A percentile compares a stretch with the other conserved stretches of the same genome.
Conservation (phyloP, 2,797 vertebrate species). For the Pipistrellus pipistrellus region DNA sequence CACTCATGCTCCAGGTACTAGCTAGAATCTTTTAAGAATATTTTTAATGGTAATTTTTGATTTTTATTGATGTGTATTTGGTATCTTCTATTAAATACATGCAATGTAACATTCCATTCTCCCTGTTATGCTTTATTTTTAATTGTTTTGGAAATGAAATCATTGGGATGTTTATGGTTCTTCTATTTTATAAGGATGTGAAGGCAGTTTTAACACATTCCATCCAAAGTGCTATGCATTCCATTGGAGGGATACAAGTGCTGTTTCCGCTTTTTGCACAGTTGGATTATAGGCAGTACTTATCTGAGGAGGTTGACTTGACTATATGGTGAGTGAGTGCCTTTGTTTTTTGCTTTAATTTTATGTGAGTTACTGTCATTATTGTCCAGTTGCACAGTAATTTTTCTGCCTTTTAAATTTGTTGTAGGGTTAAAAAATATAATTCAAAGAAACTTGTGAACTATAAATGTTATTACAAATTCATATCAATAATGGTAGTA, state of each 20-base stretch:
- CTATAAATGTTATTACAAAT: slow-evolving; percentile 5
- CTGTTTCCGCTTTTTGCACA: slow-evolving; percentile 99
- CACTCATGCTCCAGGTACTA: slow-evolving; percentile 99
- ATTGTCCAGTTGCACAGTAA: neutral
- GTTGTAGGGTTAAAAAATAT: neutral
- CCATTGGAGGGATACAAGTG: slow-evolving; percentile 98
- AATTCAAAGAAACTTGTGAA: slow-evolving; percentile 43
- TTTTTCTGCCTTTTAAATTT: slow-evolving; percentile 52
- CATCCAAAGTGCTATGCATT: slow-evolving; percentile 98
- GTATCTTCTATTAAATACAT: slow-evolving; percentile 22
- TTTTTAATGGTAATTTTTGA: slow-evolving; percentile 5
- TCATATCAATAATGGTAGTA: neutral
- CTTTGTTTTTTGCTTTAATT: slow-evolving; percentile 22
- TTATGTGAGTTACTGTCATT: slow-evolving; percentile 1
- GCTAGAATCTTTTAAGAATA: slow-evolving; percentile 64
- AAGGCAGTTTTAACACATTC: slow-evolving; percentile 98
- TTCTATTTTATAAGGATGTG: slow-evolving; percentile 92
- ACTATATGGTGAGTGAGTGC: slow-evolving; percentile 97
- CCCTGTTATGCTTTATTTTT: slow-evolving; percentile 64
- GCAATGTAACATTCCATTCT: neutral
- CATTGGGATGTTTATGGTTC: slow-evolving; percentile 55
- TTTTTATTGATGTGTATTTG: slow-evolving; percentile 5
- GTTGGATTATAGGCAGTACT: slow-evolving; percentile 95
- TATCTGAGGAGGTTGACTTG: slow-evolving; percentile 94
- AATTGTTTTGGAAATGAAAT: slow-evolving; percentile 54